A percentile compares a stretch with the other conserved stretches of the same genome.
These are phyloP conservation scores for Blomia tropicalis DNA, from an alignment of 2,888 invertebrate genomes.

Conservation along the genomic window DNA sequence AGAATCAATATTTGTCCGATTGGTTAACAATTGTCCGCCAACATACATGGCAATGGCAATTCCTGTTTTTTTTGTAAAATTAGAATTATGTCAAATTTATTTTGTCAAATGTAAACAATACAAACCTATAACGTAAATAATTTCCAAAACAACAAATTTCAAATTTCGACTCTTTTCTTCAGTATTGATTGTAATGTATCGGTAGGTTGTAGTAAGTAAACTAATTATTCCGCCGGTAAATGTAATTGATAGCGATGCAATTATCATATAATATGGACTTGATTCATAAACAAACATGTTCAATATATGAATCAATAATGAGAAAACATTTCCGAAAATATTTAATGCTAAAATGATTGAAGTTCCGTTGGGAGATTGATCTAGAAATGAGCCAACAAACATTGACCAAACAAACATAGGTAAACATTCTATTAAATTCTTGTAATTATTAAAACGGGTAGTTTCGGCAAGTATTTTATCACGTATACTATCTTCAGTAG, in stretches of 20 bases:
- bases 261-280: constrained; percentile 3
- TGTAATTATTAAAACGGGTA: not conserved
- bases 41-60: not conserved
- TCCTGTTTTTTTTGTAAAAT: not conserved
- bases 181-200: not conserved
- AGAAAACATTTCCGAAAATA: not conserved
- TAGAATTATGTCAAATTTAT: not conserved
- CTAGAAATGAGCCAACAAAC: constrained; percentile 7
- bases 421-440: not conserved
- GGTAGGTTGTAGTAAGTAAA: not conserved
- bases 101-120: not conserved
- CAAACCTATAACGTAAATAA: constrained; percentile 3
- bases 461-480: not conserved
- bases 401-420: constrained; percentile 6
- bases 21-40: not conserved
- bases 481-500: not conserved
- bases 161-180: not conserved
- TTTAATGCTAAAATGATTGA: not conserved
- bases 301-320: not conserved
- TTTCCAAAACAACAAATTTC: constrained; percentile 1
- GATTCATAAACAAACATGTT: constrained; percentile 5
- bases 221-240: not conserved
- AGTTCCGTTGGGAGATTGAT: not conserved
- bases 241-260: not conserved
- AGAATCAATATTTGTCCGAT: not conserved